Percentiles rank a stretch among this genome's conserved stretches.
Evolutionary conservation across 2,797 vertebrate species (phyloP).

Genomic region (Pangasius djambal): DNA sequence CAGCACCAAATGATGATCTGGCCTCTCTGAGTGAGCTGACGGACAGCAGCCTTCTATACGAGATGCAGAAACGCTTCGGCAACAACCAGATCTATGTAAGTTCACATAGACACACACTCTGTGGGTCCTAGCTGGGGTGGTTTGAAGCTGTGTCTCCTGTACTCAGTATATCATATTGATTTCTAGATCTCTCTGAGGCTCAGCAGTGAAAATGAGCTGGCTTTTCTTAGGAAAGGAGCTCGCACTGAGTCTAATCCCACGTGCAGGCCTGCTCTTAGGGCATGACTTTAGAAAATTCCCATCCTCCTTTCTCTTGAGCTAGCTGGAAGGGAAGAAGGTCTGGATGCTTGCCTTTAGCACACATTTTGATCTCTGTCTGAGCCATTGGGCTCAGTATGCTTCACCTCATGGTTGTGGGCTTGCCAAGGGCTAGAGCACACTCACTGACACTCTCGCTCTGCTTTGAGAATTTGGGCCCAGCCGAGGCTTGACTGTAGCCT

Average conservation of each 20-base stretch:
- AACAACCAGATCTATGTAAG: slow-evolving; percentile 96
- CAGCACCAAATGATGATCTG: slow-evolving; percentile 93
- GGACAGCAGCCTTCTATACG: slow-evolving; percentile 92
- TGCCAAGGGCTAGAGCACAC: slow-evolving; percentile 40
- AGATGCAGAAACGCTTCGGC: slow-evolving; percentile 95
- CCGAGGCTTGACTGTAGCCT: slow-evolving; percentile 40
- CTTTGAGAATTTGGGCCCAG: slow-evolving; percentile 44
- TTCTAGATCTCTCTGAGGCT: slow-evolving; percentile 21
- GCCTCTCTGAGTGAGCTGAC: slow-evolving; percentile 93
- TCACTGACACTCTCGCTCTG: slow-evolving; percentile 24
- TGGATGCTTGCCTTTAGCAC: slow-evolving; percentile 38
- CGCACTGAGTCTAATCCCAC: not conserved
- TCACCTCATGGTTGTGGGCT: slow-evolving; percentile 14
- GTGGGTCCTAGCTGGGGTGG: not conserved
- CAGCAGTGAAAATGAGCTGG: slow-evolving; percentile 17
- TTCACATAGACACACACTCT: slow-evolving; percentile 38
- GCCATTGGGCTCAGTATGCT: slow-evolving; percentile 44
- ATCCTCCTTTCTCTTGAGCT: slow-evolving; percentile 15
- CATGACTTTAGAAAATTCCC: slow-evolving; percentile 30
- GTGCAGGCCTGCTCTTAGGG: slow-evolving; percentile 26
- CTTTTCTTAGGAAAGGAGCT: slow-evolving; percentile 5
- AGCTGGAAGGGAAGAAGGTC: slow-evolving; percentile 21
- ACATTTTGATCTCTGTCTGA: slow-evolving; percentile 48
- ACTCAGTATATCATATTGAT: slow-evolving; percentile 37
- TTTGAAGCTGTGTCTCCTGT: slow-evolving; percentile 7